Conservation (phyloP, 2,797 vertebrate genomes). For the Danio aesculapii region DNA sequence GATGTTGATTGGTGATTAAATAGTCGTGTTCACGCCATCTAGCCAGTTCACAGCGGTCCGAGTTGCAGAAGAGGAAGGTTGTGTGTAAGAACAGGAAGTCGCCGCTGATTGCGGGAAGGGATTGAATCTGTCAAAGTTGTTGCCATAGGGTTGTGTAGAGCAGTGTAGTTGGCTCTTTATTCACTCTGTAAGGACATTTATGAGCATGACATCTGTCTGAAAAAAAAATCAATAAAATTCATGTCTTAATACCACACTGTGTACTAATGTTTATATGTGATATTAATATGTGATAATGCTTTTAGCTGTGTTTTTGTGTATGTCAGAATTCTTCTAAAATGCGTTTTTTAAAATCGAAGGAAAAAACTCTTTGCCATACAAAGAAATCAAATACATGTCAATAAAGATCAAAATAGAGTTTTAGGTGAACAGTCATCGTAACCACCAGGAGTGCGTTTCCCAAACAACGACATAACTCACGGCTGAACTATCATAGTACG, state of each 20-base stretch:
- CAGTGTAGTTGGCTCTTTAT: conserved; percentile 57
- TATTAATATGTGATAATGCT: background rate
- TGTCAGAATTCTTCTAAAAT: background rate
- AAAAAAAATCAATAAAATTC: conserved; percentile 63
- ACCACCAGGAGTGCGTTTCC: no score
- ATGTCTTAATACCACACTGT: conserved; percentile 60
- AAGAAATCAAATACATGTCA: no score
- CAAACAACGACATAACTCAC: no score
- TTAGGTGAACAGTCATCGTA: no score
- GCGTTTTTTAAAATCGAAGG: no score
- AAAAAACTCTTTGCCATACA: no score
- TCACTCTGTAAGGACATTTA: conserved; percentile 63
- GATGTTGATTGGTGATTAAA: conserved; percentile 27
- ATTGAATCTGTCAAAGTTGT: conserved; percentile 43
- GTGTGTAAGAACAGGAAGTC: conserved; percentile 39
- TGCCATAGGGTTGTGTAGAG: conserved; percentile 55
- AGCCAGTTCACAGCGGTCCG: conserved; percentile 30
- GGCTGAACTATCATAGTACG: no score
- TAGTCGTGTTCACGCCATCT: conserved; percentile 37
- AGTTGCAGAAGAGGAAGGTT: conserved; percentile 34
- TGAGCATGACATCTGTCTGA: conserved; percentile 66
- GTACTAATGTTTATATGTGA: background rate
- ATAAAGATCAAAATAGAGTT: no score
- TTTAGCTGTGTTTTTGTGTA: background rate
- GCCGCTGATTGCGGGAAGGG: conserved; percentile 23